Conservation (phyloP, 2,113 vertebrate species). For the Plecotus auritus region DNA sequence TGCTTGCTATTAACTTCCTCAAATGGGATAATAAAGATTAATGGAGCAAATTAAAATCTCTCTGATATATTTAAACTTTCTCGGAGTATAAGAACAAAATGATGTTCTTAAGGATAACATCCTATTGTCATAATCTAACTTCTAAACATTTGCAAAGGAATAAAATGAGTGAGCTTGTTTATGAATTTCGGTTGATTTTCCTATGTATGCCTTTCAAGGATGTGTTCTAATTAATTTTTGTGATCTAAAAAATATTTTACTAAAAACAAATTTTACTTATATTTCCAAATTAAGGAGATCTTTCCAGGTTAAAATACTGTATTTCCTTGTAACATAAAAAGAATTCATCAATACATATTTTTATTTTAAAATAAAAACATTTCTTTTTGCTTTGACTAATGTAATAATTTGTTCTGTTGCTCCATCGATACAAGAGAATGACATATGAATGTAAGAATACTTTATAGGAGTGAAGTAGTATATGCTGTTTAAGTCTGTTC, state of each 20-base stretch:
- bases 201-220: not conserved
- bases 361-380: not conserved
- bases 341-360: not conserved
- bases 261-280: conserved; percentile 11
- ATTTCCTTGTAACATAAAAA: not conserved
- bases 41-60: conserved; percentile 47
- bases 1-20: not conserved
- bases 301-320: not conserved
- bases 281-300: not conserved
- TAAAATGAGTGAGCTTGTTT: not conserved
- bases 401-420: not conserved
- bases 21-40: conserved; percentile 46
- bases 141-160: not conserved
- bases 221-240: not conserved
- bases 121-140: not conserved
- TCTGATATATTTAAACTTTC: conserved; percentile 37
- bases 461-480: not conserved
- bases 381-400: not conserved
- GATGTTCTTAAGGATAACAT: conserved; percentile 40
- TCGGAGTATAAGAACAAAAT: conserved; percentile 20
- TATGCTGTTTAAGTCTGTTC: not conserved
- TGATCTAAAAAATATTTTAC: not conserved
- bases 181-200: conserved; percentile 27
- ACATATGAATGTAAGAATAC: not conserved
- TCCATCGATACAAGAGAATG: not conserved